phyloP scores from a whole-genome alignment of 2,113 vertebrate genomes.

The Meles meles region DNA sequence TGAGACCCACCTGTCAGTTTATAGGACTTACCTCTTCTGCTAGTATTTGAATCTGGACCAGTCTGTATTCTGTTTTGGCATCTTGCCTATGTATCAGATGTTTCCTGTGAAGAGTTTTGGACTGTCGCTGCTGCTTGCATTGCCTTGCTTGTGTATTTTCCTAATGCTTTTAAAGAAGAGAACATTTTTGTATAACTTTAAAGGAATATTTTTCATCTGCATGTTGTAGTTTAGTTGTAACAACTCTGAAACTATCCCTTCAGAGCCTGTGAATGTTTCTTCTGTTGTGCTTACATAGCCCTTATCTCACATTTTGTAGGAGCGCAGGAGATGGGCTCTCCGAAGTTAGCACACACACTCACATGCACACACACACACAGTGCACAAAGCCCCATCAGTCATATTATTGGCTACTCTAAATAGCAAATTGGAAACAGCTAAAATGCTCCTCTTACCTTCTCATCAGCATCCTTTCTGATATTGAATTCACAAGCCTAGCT shows the following conservation, averaged over 20 bases:
- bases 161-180: constrained; percentile 41
- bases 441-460: constrained; percentile 71
- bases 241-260: constrained; percentile 6
- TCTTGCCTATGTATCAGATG: constrained; percentile 37
- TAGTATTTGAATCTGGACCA: background rate
- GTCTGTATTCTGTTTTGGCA: constrained; percentile 2
- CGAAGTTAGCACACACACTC: constrained; percentile 52
- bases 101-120: constrained; percentile 25
- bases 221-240: background rate
- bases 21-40: background rate
- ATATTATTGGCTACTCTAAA: constrained; percentile 73
- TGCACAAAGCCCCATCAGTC: constrained; percentile 45
- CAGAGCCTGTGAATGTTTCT: constrained; percentile 7
- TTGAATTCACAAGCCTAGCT: constrained; percentile 48
- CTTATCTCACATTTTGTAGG: constrained; percentile 52
- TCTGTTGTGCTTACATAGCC: constrained; percentile 37
- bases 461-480: constrained; percentile 75
- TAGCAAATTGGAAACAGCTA: constrained; percentile 73
- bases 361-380: background rate
- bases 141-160: constrained; percentile 26
- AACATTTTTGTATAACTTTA: constrained; percentile 58
- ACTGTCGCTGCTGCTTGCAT: background rate
- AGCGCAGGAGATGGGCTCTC: constrained; percentile 12
- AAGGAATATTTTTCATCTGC: constrained; percentile 16
- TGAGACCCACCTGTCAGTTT: background rate